A percentile compares a stretch with the other conserved stretches of the same genome.
Conservation (phyloP, 2,888 invertebrate genomes). For the Tethea ocularis region DNA sequence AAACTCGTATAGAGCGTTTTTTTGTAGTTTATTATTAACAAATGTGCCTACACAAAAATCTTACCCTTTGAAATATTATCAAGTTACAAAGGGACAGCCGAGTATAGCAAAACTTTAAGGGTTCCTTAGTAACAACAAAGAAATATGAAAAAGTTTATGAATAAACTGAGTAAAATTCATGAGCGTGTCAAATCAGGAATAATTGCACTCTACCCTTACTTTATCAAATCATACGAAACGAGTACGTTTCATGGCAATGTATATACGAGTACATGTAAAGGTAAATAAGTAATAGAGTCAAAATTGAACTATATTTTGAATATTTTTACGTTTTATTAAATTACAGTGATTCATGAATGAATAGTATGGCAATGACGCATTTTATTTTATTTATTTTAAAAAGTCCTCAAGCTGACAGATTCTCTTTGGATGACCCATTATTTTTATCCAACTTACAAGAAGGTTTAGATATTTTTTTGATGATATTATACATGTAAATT, state of each 20-base stretch:
- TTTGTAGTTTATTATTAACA: not conserved
- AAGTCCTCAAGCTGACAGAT: no score
- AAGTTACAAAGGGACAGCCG: conserved; percentile 1
- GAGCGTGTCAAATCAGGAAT: not conserved
- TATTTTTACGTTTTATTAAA: no score
- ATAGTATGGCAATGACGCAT: no score
- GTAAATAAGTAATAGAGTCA: no score
- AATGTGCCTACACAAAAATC: not conserved
- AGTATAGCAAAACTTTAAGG: not conserved
- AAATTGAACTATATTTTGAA: no score
- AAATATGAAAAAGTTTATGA: not conserved
- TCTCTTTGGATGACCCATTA: no score
- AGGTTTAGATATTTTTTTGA: no score
- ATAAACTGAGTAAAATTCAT: not conserved
- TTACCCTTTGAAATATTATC: conserved; percentile 5
- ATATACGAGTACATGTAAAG: not conserved
- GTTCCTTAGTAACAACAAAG: conserved; percentile 3
- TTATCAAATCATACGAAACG: not conserved
- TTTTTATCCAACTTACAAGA: no score
- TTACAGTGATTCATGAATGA: no score
- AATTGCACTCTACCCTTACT: not conserved
- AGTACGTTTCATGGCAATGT: not conserved
- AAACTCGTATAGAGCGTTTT: not conserved
- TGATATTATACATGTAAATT: no score
- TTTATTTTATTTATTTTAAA: no score